Evolutionary conservation across 2,888 invertebrate genomes (phyloP), one percentile per base, ranked within the genome.

Genomic region (Cryptosula pallasiana): DNA sequence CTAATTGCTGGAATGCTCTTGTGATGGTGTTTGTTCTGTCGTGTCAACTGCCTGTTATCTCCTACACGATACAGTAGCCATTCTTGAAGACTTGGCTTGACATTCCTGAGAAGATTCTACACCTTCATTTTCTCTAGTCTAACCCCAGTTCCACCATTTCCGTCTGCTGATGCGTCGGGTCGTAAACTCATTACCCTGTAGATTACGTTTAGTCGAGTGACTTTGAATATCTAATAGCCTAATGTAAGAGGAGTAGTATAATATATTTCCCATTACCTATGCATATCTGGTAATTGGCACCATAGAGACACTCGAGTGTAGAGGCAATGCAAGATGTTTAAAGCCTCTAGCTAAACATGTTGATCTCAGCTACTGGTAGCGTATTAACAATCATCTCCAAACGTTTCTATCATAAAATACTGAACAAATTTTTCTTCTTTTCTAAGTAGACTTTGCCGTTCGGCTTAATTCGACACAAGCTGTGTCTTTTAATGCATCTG

Each of bases 321-420:
- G 20, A 27, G 63, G 63, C 63, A 63, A 63, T 63, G 63, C 63
- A 63, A 63, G 63, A 63, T 63, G 63, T 63, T 63, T 63, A 63
- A 63, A 63, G 63, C 63, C 27, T 25, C 25, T 63, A 25, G 2
- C 20, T 32, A 63, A 63, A 63, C 63, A 63, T 13, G 27, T 27
- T 63, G 34, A 63, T 63, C 63, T 63, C 29, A 16, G 63, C 63
- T 63, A 63, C 63, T 63, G 63, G 63, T 25, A 27, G 32, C 25
- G 34, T 27, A 32, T 32, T 63, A 32, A 63, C 13, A 3, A 29
- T 13, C 5, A 29, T 13, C 32, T 32, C 32, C 63, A 32, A 32
- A 27, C 20, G 13, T 63, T 13, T 34, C 63, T 34, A 63, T 27
- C 27, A 63, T 34, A 63, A 63, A 63, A 63, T 63, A 63, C 63